phyloP scores from a whole-genome alignment of 2,888 invertebrate genomes.

The Phengaris arion region DNA sequence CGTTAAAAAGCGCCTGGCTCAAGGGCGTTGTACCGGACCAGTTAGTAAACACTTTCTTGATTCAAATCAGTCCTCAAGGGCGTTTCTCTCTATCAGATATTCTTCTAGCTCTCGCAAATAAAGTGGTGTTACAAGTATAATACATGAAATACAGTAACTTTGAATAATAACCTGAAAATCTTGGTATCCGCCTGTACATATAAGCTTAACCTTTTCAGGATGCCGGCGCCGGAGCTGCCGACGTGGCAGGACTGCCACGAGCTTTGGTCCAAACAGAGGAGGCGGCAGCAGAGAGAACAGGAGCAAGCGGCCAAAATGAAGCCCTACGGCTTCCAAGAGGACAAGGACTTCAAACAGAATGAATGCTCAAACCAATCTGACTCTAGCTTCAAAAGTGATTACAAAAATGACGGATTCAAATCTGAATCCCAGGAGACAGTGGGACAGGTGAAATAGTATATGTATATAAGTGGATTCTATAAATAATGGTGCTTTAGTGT shows the following conservation, averaged over 20 bases:
- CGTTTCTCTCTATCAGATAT: too few relatives aligned
- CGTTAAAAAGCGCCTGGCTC: constrained; percentile 94
- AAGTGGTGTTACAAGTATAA: too few relatives aligned
- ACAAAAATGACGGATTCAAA: constrained; percentile 57
- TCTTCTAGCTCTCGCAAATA: too few relatives aligned
- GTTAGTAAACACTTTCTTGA: constrained; percentile 76
- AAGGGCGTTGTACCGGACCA: constrained; percentile 93
- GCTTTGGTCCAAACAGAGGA: constrained; percentile 98
- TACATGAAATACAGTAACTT: too few relatives aligned
- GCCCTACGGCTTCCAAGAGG: constrained; percentile 45
- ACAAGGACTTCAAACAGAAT: constrained; percentile 48
- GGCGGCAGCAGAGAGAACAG: constrained; percentile 89
- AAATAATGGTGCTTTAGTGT: constrained; percentile 47
- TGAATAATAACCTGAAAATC: neutral
- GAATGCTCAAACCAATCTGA: constrained; percentile 51
- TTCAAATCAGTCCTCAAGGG: too few relatives aligned
- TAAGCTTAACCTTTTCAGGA: constrained; percentile 72
- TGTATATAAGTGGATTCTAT: constrained; percentile 50
- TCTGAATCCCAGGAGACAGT: constrained; percentile 53
- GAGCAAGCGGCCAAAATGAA: constrained; percentile 68
- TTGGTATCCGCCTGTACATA: neutral
- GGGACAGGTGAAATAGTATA: constrained; percentile 70
- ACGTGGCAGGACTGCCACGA: constrained; percentile 99
- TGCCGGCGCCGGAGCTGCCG: constrained; percentile 91
- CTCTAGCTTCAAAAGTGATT: constrained; percentile 54